Percentiles rank a stretch among this genome's conserved stretches.
Conservation (phyloP, 2,888 invertebrate genomes). For the Ichneumoninae sp. region DNA sequence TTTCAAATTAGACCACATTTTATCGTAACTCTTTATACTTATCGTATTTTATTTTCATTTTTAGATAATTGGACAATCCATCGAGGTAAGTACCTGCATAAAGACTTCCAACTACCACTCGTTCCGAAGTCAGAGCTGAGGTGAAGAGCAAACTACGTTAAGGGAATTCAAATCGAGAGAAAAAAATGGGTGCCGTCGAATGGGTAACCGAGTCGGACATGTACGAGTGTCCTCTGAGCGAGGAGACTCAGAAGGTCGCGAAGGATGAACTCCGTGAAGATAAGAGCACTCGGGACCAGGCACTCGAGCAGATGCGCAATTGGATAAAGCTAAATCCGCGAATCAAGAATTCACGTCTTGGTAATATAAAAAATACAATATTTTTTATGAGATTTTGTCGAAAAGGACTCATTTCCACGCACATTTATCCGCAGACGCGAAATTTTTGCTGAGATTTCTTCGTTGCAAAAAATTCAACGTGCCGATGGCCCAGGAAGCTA, state of each 20-base stretch:
- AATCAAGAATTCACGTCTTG: slow-evolving; percentile 89
- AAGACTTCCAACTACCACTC: background rate
- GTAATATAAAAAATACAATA: slow-evolving; percentile 82
- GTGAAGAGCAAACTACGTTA: background rate
- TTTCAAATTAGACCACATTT: background rate
- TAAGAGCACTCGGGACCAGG: slow-evolving; percentile 87
- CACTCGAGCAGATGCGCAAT: slow-evolving; percentile 88
- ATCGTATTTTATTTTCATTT: background rate
- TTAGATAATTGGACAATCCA: slow-evolving; percentile 11
- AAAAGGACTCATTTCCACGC: background rate
- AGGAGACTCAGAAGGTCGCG: slow-evolving; percentile 88
- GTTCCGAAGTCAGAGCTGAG: background rate
- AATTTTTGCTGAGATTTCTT: slow-evolving; percentile 90
- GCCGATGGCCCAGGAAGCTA: slow-evolving; percentile 91
- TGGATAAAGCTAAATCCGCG: slow-evolving; percentile 91
- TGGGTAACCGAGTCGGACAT: slow-evolving; percentile 88
- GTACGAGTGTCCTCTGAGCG: slow-evolving; percentile 87
- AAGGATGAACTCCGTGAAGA: slow-evolving; percentile 89
- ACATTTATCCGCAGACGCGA: slow-evolving; percentile 85
- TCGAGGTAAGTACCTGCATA: slow-evolving; percentile 2
- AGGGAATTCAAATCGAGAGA: background rate
- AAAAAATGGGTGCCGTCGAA: slow-evolving; percentile 78
- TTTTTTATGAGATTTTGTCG: background rate
- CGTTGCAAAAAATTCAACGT: slow-evolving; percentile 93
- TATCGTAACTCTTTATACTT: background rate